These are phyloP conservation scores for Philereme transversata DNA, from an alignment of 2,888 invertebrate genomes.

Conservation along the genomic window DNA sequence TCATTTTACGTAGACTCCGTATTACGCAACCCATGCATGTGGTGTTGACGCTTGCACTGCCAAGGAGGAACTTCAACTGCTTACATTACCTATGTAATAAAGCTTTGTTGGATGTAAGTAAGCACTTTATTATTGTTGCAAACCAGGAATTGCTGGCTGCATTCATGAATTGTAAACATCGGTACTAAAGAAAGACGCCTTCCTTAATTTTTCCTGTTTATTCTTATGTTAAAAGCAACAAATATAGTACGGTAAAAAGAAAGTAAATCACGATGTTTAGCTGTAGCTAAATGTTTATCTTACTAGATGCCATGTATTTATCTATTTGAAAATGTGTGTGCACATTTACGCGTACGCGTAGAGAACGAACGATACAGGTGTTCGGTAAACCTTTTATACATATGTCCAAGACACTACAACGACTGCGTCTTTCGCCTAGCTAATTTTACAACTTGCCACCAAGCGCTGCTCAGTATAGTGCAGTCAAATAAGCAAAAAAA, in stretches of 20 bases:
- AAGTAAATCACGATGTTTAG: too few species aligned
- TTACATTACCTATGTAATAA: slow-evolving; percentile 43
- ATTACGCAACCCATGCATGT: slow-evolving; percentile 58
- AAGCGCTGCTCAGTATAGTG: too few species aligned
- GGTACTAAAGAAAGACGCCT: slow-evolving; percentile 16
- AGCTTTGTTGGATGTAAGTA: slow-evolving; percentile 17
- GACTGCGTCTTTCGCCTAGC: too few species aligned
- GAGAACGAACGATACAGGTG: too few species aligned
- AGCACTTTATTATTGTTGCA: slow-evolving; percentile 11
- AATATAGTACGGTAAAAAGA: background rate
- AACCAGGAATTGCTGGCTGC: slow-evolving; percentile 28
- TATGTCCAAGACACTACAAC: too few species aligned
- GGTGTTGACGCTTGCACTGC: slow-evolving; percentile 47
- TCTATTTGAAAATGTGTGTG: too few species aligned
- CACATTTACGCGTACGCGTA: too few species aligned
- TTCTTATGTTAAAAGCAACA: slow-evolving; percentile 1
- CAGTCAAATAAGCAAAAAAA: too few species aligned
- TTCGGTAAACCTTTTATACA: too few species aligned
- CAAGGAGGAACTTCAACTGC: slow-evolving; percentile 60
- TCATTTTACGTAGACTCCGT: slow-evolving; percentile 48
- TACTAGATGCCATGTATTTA: too few species aligned
- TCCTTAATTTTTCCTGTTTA: slow-evolving; percentile 19
- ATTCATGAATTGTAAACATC: slow-evolving; percentile 19
- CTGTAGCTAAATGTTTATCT: too few species aligned
- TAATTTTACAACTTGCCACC: too few species aligned